Conservation (phyloP, 1,140 invertebrate species). For the Trachelipus rathkii region DNA sequence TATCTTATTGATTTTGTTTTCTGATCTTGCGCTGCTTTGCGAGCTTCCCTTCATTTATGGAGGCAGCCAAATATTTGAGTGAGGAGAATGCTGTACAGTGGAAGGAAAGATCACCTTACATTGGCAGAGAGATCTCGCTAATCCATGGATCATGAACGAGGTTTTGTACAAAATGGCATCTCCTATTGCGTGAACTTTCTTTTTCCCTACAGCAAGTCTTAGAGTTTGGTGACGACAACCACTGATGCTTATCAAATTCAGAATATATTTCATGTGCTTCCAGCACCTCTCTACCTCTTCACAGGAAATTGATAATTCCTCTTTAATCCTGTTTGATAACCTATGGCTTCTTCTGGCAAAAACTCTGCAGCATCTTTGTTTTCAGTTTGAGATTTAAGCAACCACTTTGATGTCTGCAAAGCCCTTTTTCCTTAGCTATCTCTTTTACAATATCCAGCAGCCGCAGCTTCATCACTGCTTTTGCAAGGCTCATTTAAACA, state of each 20-base stretch:
- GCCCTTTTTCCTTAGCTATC: not conserved
- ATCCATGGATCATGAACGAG: not conserved
- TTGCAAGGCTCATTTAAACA: not conserved
- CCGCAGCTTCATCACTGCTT: not conserved
- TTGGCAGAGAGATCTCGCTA: not conserved
- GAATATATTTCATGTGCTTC: not conserved
- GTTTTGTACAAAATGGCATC: not conserved
- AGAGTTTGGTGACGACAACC: not conserved
- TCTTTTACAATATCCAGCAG: not conserved
- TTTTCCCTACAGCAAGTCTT: not conserved
- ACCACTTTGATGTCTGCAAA: constrained; percentile 2
- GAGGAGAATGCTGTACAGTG: not conserved
- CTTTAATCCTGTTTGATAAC: not conserved
- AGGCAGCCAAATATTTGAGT: not conserved
- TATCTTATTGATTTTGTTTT: not conserved
- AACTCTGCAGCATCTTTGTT: not conserved
- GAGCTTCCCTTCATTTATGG: not conserved
- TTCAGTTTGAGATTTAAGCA: not conserved
- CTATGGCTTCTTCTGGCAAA: not conserved
- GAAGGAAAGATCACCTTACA: not conserved
- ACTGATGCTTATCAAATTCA: not conserved
- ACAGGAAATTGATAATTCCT: not conserved
- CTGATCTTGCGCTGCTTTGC: not conserved
- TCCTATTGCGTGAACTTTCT: not conserved
- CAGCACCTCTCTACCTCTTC: not conserved